Conservation (phyloP, 2,797 vertebrate species). For the Enteromius afrohamiltoni region DNA sequence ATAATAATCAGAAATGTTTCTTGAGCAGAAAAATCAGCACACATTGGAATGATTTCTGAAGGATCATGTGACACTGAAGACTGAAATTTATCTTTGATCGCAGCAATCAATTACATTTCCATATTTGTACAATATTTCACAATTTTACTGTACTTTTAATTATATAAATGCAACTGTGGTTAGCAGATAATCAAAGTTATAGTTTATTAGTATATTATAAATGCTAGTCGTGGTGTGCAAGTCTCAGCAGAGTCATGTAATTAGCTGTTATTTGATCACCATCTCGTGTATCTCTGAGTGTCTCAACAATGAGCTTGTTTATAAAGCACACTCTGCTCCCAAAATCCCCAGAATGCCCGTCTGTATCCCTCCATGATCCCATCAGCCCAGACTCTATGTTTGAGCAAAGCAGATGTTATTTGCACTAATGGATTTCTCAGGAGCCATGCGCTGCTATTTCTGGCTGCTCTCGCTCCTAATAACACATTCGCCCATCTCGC, state of each 20-base stretch:
- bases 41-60: background rate
- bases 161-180: background rate
- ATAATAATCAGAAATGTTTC: background rate
- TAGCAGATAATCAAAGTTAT: background rate
- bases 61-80: background rate
- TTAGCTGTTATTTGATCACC: background rate
- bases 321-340: constrained; percentile 14
- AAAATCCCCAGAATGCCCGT: constrained; percentile 2
- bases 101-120: background rate
- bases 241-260: background rate
- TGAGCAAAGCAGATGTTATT: background rate
- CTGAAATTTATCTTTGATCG: background rate
- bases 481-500: background rate
- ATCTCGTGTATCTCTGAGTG: background rate
- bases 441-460: constrained; percentile 8
- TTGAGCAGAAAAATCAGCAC: background rate
- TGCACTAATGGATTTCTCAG: constrained; percentile 7
- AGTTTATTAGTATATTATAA: no score
- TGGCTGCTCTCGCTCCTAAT: background rate
- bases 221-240: no score
- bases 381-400: background rate
- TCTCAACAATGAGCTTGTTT: constrained; percentile 2
- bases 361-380: constrained; percentile 12
- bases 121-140: no score
- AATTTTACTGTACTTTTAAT: background rate